A percentile compares a stretch with the other conserved stretches of the same genome.
These are phyloP conservation scores for Caenorhabditis angaria DNA, from an alignment of 2,888 invertebrate species.

Conservation along the genomic window DNA sequence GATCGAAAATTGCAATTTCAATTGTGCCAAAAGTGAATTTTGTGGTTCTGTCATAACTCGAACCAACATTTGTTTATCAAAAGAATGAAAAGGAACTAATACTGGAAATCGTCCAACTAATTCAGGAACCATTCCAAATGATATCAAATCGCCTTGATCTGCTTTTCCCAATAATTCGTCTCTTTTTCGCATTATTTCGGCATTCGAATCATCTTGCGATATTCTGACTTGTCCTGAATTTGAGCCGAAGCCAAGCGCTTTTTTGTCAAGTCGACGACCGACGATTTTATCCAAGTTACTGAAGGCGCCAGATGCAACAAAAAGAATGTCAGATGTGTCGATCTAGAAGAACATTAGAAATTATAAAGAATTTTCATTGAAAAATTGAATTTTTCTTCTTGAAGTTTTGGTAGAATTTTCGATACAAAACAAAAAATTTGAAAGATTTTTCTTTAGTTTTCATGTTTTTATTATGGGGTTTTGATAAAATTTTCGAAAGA, in stretches of 20 bases:
- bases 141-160: slow-evolving; percentile 57
- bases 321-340: slow-evolving; percentile 97
- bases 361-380: slow-evolving; percentile 70
- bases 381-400: slow-evolving; percentile 74
- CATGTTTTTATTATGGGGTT: no score
- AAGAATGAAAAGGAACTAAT: slow-evolving; percentile 94
- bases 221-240: slow-evolving; percentile 50
- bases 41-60: slow-evolving; percentile 95
- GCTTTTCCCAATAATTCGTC: slow-evolving; percentile 53
- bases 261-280: slow-evolving; percentile 79
- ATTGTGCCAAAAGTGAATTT: slow-evolving; percentile 95
- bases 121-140: slow-evolving; percentile 85
- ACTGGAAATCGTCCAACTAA: slow-evolving; percentile 84
- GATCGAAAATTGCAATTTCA: slow-evolving; percentile 91
- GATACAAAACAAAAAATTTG: no score
- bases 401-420: no score
- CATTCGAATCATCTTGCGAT: slow-evolving; percentile 50
- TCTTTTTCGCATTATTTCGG: slow-evolving; percentile 52
- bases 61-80: slow-evolving; percentile 86
- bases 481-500: no score
- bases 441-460: no score
- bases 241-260: slow-evolving; percentile 51
- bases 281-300: slow-evolving; percentile 93
- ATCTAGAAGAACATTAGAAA: slow-evolving; percentile 81
- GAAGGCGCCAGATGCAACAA: slow-evolving; percentile 98